Percentiles rank a stretch among this genome's conserved stretches.
phyloP scores from a whole-genome alignment of 2,888 invertebrate species.

The Peribatodes rhomboidaria region DNA sequence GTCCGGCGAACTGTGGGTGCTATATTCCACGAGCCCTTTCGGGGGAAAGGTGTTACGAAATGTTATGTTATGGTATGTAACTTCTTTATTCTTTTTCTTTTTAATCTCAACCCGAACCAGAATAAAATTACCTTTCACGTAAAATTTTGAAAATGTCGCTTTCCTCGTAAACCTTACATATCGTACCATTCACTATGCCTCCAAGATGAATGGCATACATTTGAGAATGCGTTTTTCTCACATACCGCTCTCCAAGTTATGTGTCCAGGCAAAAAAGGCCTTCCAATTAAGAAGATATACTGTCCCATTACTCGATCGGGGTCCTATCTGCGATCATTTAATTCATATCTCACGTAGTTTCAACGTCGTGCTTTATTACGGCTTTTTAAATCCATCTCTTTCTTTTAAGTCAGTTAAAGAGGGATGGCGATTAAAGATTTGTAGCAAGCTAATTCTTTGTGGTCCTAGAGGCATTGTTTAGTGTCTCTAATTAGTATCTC shows the following conservation, averaged over 20 bases:
- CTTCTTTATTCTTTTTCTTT: too few species aligned
- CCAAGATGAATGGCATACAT: constrained; percentile 76
- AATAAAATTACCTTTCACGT: too few species aligned
- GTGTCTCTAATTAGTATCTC: constrained; percentile 34
- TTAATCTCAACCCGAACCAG: too few species aligned
- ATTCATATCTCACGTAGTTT: constrained; percentile 80
- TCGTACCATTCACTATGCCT: constrained; percentile 34
- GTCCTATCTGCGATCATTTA: constrained; percentile 72
- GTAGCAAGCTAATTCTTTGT: constrained; percentile 33
- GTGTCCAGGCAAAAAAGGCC: constrained; percentile 66
- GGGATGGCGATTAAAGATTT: constrained; percentile 26
- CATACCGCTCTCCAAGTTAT: constrained; percentile 65
- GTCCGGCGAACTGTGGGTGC: too few species aligned
- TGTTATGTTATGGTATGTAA: too few species aligned
- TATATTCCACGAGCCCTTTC: too few species aligned
- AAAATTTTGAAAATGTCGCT: too few species aligned
- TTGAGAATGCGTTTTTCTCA: constrained; percentile 78
- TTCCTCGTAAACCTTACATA: constrained; percentile 8
- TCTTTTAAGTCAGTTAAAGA: constrained; percentile 6
- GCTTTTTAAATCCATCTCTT: constrained; percentile 37
- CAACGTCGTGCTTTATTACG: constrained; percentile 44
- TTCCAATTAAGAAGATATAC: constrained; percentile 82
- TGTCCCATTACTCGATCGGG: constrained; percentile 70
- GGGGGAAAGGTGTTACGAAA: too few species aligned
- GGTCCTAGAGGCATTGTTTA: constrained; percentile 19